Percentiles rank a stretch among this genome's conserved stretches.
phyloP scores from a whole-genome alignment of 2,888 invertebrate genomes.

The Chaetogeoica ovagalla region DNA sequence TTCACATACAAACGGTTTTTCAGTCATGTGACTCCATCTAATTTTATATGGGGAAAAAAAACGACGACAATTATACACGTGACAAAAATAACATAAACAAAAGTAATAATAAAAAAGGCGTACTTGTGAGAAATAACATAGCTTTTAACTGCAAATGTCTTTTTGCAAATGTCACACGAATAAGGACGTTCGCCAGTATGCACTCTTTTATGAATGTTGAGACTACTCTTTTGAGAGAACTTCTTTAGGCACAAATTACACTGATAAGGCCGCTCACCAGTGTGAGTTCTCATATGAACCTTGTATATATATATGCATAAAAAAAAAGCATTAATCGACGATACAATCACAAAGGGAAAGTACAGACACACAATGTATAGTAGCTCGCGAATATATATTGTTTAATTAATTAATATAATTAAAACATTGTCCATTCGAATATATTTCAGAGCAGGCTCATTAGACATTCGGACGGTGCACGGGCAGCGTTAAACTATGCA shows the following conservation, averaged over 20 bases:
- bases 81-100: conserved; percentile 14
- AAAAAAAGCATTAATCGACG: not conserved
- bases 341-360: not conserved
- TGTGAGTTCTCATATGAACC: conserved; percentile 78
- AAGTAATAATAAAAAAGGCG: conserved; percentile 33
- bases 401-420: too few relatives aligned
- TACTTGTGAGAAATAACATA: conserved; percentile 77
- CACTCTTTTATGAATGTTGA: conserved; percentile 79
- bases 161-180: conserved; percentile 77
- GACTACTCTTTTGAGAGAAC: conserved; percentile 79
- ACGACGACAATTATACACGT: not conserved
- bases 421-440: too few relatives aligned
- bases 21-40: conserved; percentile 77
- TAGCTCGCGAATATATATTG: too few relatives aligned
- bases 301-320: too few relatives aligned
- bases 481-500: too few relatives aligned
- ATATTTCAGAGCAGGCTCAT: too few relatives aligned
- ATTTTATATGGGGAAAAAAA: too few relatives aligned
- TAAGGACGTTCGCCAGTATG: conserved; percentile 80
- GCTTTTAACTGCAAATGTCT: conserved; percentile 79
- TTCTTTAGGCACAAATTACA: conserved; percentile 76
- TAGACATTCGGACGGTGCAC: too few relatives aligned
- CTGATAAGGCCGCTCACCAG: conserved; percentile 73
- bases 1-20: conserved; percentile 74
- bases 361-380: too few relatives aligned